Conservation (phyloP, 2,888 invertebrate species). For the Tiliacea aurago region DNA sequence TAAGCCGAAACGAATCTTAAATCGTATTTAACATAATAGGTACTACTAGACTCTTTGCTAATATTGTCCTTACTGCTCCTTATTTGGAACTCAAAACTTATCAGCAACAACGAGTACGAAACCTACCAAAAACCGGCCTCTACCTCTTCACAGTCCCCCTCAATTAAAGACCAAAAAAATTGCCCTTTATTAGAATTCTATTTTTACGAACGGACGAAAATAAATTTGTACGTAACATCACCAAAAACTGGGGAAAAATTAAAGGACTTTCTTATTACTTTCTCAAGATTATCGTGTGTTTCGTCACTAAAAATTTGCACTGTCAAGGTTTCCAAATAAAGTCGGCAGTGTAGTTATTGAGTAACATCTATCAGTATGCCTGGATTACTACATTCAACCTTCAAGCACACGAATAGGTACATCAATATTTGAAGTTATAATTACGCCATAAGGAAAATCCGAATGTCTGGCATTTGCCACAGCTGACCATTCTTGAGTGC, state of each 20-base stretch:
- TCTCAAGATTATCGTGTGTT: too few relatives aligned
- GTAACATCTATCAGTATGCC: neutral
- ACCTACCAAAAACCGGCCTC: neutral
- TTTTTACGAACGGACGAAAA: slow-evolving; percentile 3
- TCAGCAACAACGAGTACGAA: neutral
- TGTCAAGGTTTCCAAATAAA: neutral
- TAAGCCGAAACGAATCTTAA: neutral
- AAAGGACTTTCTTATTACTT: neutral
- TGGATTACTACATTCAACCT: neutral
- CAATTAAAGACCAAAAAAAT: neutral
- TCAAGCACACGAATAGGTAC: neutral
- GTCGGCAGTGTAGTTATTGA: neutral
- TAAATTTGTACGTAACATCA: neutral
- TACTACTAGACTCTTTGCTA: neutral
- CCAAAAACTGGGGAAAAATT: neutral
- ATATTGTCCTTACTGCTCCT: neutral
- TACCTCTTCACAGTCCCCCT: neutral
- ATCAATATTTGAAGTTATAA: slow-evolving; percentile 22
- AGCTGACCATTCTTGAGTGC: neutral
- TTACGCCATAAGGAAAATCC: slow-evolving; percentile 24
- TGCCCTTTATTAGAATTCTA: neutral
- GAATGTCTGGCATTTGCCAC: neutral
- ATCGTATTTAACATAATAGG: too few relatives aligned
- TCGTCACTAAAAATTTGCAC: neutral
- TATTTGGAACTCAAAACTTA: neutral